Evolutionary conservation across 2,797 vertebrate genomes (phyloP).

Genomic region (Avahi laniger): DNA sequence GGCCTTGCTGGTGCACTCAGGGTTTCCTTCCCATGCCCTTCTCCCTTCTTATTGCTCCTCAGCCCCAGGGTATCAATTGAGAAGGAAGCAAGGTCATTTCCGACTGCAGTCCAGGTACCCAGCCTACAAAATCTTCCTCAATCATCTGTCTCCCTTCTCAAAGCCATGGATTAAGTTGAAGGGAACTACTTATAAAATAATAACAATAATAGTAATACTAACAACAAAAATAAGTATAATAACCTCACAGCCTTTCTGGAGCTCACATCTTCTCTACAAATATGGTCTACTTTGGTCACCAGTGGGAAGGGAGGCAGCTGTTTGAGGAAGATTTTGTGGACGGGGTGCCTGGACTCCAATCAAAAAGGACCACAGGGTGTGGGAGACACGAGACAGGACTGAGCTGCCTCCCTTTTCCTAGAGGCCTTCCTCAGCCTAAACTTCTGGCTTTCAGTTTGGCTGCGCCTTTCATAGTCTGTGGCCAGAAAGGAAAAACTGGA

Average conservation of each 20-base stretch:
- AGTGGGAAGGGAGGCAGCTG: background rate
- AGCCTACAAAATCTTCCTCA: conserved; percentile 62
- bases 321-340: background rate
- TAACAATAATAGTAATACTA: background rate
- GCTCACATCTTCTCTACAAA: conserved; percentile 44
- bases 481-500: background rate
- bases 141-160: conserved; percentile 55
- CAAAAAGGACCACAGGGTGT: background rate
- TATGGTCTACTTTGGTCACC: conserved; percentile 40
- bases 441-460: background rate
- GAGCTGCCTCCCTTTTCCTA: background rate
- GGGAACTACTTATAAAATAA: conserved; percentile 27
- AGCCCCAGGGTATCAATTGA: conserved; percentile 57
- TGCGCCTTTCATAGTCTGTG: background rate
- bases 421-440: background rate
- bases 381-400: background rate
- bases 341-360: background rate
- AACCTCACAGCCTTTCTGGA: background rate
- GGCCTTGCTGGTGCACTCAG: background rate
- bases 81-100: conserved; percentile 54
- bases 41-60: background rate
- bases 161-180: conserved; percentile 29
- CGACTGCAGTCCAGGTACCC: conserved; percentile 27
- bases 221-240: background rate
- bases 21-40: conserved; percentile 1